Evolutionary conservation across 2,888 invertebrate species (phyloP), one percentile per base, ranked within the genome.

Genomic region (Epirrita christyi): DNA sequence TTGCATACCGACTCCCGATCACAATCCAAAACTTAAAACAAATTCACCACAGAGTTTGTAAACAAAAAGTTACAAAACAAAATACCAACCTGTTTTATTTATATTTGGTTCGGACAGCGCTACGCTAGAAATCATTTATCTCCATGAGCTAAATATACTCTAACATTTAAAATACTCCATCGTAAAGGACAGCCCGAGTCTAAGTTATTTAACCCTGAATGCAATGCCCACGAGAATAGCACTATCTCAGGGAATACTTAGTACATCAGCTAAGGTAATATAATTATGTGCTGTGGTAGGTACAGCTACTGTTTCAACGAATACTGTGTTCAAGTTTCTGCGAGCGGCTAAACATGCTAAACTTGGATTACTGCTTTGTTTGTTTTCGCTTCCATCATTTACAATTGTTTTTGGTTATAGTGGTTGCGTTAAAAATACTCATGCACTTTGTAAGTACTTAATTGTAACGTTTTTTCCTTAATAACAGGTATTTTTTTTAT

Each of bases 121-220:
- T 66, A 64, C 65, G 44, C 53, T 72, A 70, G 62, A 63, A 67
- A 68, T 66, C 67, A 76, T 81, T 77, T 76, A 80, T 80, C 77
- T 76, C 67, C 71, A 72, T 71, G 70, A 72, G 76, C 81, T 85
- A 84, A 81, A 82, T 80, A 80, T 80, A 83, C 63, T 57, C 55
- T 66, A 69, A 69, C 71, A 71, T 69, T 76, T 73, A 81, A 81
- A 83, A 81, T 80, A 81, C 76, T 75, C 70, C 66, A 66, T 68
- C 66, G 65, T 71, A 79, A 80, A 81, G 77, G 81, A 85, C 81
- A 81, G 76, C 73, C 75, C 60, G 61, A 71, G 76, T 80, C 75
- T 72, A 75, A 88, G 87, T 88, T 88, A 89, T 89, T 88, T 89
- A 88, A 88, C 89, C 89, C 88, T 89, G 89, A 89, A 88, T 83